Percentiles rank a stretch among this genome's conserved stretches.
phyloP scores from a whole-genome alignment of 37 sponge, comb jelly and placozoan genomes.

The Haliclona indistincta region DNA sequence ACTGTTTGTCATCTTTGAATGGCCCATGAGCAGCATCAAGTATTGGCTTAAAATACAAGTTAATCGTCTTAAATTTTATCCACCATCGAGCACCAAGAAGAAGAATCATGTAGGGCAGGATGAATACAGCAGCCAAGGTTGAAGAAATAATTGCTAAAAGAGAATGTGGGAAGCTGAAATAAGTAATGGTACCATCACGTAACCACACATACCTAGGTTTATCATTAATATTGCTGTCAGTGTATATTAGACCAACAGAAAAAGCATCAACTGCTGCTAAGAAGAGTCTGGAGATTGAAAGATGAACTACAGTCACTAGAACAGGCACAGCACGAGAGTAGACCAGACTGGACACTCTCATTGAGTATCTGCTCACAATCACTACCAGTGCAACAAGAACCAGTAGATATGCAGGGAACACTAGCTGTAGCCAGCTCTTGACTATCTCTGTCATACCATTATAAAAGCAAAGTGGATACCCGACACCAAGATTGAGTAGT shows the following conservation, averaged over 20 bases:
- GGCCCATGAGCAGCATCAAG: background rate
- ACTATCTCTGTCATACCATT: slow-evolving; percentile 44
- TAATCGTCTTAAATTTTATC: background rate
- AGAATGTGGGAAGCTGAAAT: background rate
- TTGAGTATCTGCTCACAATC: background rate
- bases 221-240: background rate
- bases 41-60: background rate
- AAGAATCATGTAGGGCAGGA: background rate
- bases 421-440: slow-evolving; percentile 31
- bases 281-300: slow-evolving; percentile 36
- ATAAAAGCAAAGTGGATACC: slow-evolving; percentile 35
- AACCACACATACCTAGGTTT: background rate
- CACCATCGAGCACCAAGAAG: background rate
- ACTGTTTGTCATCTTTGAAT: background rate
- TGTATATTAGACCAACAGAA: slow-evolving; percentile 12
- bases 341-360: slow-evolving; percentile 3
- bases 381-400: background rate
- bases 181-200: background rate
- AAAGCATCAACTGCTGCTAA: slow-evolving; percentile 7
- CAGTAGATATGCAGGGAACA: slow-evolving; percentile 43
- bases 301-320: slow-evolving; percentile 38
- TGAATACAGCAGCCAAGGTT: background rate
- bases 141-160: background rate
- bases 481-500: slow-evolving; percentile 30
- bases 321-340: slow-evolving; percentile 26